Evolutionary conservation across 2,797 vertebrate species (phyloP).

Genomic region (Morus bassanus): DNA sequence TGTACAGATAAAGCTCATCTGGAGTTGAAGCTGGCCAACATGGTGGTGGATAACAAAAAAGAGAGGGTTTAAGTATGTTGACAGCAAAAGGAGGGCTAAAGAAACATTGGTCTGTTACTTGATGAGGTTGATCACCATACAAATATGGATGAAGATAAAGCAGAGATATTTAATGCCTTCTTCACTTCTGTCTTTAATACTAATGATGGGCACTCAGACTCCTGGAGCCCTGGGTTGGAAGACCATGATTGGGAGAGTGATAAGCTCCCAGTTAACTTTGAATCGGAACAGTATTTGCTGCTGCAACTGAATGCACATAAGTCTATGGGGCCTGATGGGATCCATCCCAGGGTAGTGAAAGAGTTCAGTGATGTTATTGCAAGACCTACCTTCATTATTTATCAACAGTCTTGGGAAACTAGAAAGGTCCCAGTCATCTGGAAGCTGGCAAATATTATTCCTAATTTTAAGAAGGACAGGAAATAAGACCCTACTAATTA

Average conservation of each 20-base stretch:
- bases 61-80: background rate
- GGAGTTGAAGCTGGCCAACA: background rate
- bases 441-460: background rate
- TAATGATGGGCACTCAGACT: fast-evolving
- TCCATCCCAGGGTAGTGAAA: background rate
- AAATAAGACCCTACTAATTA: background rate
- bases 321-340: fast-evolving
- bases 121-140: no score
- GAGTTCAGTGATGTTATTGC: background rate
- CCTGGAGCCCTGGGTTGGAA: background rate
- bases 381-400: background rate
- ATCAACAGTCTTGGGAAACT: background rate
- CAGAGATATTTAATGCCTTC: no score
- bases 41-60: background rate
- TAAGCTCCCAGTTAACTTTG: background rate
- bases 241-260: background rate
- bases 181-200: background rate
- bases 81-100: background rate
- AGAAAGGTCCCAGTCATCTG: background rate
- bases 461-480: background rate
- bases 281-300: background rate
- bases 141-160: background rate
- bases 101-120: background rate
- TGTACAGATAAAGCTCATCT: fast-evolving
- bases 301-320: background rate